Conservation (phyloP, 2,797 vertebrate species). For the Podarcis lilfordi region DNA sequence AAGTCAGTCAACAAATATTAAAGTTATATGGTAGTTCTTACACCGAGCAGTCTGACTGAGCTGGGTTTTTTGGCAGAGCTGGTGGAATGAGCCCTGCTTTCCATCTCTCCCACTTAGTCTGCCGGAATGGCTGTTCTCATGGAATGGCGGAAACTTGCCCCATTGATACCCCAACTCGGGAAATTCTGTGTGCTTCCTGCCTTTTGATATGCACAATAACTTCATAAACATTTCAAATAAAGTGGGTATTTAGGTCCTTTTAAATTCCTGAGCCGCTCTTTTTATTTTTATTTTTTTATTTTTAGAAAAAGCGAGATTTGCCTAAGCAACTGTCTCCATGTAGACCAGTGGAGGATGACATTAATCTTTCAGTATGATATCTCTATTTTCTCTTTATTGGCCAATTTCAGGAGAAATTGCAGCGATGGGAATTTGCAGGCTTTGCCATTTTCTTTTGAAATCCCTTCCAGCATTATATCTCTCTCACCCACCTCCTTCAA, state of each 20-base stretch:
- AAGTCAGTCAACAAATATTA: too few relatives aligned
- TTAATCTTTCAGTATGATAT: slow-evolving; percentile 9
- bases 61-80: too few relatives aligned
- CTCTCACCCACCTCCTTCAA: neutral
- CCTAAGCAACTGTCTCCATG: neutral
- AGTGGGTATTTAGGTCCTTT: neutral
- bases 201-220: neutral
- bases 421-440: neutral
- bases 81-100: too few relatives aligned
- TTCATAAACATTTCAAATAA: neutral
- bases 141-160: too few relatives aligned
- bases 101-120: too few relatives aligned
- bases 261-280: slow-evolving; percentile 5
- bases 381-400: slow-evolving; percentile 5
- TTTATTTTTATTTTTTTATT: neutral
- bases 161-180: neutral
- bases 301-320: slow-evolving; percentile 7
- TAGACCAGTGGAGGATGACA: neutral
- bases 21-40: too few relatives aligned
- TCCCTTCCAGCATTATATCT: slow-evolving; percentile 6
- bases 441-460: slow-evolving; percentile 25
- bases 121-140: too few relatives aligned
- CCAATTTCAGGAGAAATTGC: slow-evolving; percentile 33
- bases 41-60: too few relatives aligned
- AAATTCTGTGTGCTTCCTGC: neutral